Base-by-base conservation (phyloP, 2,797 vertebrate species). In the Acanthurus lineatus region DNA sequence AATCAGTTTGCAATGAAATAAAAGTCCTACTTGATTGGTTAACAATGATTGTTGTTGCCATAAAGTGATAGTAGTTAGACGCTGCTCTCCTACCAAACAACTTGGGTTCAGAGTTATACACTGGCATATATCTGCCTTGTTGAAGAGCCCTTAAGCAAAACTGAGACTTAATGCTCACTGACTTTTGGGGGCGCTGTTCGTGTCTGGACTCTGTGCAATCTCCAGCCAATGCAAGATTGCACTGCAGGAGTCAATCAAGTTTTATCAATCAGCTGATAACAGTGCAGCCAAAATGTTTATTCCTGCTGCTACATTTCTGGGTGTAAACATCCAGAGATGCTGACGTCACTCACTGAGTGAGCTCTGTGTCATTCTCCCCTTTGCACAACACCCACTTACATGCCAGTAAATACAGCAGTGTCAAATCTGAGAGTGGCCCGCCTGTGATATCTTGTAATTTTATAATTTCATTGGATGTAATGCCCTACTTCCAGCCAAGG, bases 371-470 rank as follows among this genome's bases (percentile, higher is more conserved):
- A 87, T 73, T 85, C 82, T 79, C 74, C 82, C 76, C 51, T 91
- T 86, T 84, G 19, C 72, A 83, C 84, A 77, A 90, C 88, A 83
- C 92, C 88, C 86, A 92, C 91, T 85, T 84, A 69, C 88, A 88
- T 85, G 76, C 88, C 90, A 91, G 82, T 81, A 72, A 89, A 91
- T 71, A 69, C 84, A 35, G 32, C 32, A 35, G 32, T 35, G 32
- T 35, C 40, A 42, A 42, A 42, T 42, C 53, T 68, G 78, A 84
- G 68, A 82, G 81, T 78, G 77, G 42, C 76, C 64, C 1, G 57
- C 48, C 53, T 78, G 76, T 70, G 78, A 72, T 74, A 67, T 69
- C 28, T 45, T 11, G 0, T 49, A 63, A 52, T 75, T 83, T 77
- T 45, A 20, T 71, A 53, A 84, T 73, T 86, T 88, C 75, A 69